Evolutionary conservation across 2,797 vertebrate genomes (phyloP).

Genomic region (Prunella strophiata): DNA sequence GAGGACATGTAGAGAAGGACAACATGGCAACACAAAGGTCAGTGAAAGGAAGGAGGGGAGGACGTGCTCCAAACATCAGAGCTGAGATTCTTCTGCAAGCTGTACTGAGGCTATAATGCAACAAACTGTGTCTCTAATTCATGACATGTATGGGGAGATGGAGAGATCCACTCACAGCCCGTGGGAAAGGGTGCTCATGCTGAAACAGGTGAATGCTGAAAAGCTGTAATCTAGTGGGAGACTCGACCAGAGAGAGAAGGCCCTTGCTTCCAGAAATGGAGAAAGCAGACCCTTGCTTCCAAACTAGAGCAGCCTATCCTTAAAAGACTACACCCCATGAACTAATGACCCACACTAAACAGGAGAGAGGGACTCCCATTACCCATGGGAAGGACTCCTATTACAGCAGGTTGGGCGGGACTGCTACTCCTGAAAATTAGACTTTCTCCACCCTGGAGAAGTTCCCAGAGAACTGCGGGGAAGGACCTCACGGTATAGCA

Average conservation of each 20-base stretch:
- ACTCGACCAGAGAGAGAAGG: background rate
- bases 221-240: too few species aligned
- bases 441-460: background rate
- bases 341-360: background rate
- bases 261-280: too few species aligned
- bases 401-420: background rate
- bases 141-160: background rate
- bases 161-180: background rate
- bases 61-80: background rate
- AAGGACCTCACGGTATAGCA: background rate
- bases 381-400: too few species aligned
- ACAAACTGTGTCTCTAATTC: background rate
- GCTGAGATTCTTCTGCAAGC: background rate
- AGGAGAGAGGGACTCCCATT: background rate
- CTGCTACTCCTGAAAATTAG: background rate
- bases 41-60: background rate
- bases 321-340: background rate
- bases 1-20: background rate
- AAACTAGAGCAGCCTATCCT: background rate
- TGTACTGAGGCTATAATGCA: fast-evolving
- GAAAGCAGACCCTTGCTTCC: too few species aligned
- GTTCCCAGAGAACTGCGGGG: background rate
- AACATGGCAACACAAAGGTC: background rate
- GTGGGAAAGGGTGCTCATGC: fast-evolving
- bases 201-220: background rate